Conservation (phyloP, 1,140 invertebrate species). For the Lutraria rhynchaena region DNA sequence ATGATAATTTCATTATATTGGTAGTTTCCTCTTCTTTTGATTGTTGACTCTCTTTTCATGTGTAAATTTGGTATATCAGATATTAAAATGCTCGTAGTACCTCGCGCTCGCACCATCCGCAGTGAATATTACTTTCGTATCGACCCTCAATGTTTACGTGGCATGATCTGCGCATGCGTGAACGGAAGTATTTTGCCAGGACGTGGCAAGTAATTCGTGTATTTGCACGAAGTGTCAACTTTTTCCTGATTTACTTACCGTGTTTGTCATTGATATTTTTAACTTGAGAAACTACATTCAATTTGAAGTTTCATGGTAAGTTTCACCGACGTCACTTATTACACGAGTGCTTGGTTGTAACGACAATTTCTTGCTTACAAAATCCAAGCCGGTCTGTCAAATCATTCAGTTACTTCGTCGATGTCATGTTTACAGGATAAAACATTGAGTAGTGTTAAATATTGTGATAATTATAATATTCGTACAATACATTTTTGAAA, state of each 20-base stretch:
- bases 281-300: background rate
- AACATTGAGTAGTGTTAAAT: no score
- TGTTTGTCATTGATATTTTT: slow-evolving; percentile 10
- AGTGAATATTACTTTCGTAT: slow-evolving; percentile 2
- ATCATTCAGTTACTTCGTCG: no score
- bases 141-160: slow-evolving; percentile 66
- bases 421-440: no score
- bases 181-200: slow-evolving; percentile 65
- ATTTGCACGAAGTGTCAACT: slow-evolving; percentile 13
- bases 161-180: slow-evolving; percentile 72
- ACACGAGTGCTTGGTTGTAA: background rate
- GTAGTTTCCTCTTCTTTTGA: background rate
- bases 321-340: background rate
- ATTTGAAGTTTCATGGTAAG: slow-evolving; percentile 29
- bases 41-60: background rate
- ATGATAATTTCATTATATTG: background rate
- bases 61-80: background rate
- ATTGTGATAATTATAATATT: no score
- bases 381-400: background rate
- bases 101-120: background rate
- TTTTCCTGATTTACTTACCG: slow-evolving; percentile 16
- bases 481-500: no score
- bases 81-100: background rate
- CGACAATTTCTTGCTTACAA: background rate
- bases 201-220: slow-evolving; percentile 70